Conservation (phyloP, 1,140 invertebrate genomes). For the Bathynomus jamesi region DNA sequence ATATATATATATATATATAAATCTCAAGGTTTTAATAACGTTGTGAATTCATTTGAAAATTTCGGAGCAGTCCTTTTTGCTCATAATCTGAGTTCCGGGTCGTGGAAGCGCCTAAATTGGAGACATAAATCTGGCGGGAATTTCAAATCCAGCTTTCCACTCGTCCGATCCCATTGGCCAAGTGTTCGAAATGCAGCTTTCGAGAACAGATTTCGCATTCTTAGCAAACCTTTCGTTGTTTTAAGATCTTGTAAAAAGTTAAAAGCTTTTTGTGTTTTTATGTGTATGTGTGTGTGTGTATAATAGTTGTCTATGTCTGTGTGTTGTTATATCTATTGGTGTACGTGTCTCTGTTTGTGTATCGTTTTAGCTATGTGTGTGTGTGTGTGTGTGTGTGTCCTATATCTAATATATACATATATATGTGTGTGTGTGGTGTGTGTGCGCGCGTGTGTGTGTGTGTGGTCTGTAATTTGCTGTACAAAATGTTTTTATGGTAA, state of each 20-base stretch:
- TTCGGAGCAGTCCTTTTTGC: slow-evolving; percentile 3
- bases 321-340: no score
- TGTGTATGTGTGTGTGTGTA: no score
- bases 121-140: slow-evolving; percentile 36
- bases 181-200: neutral
- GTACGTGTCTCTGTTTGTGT: no score
- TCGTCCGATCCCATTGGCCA: slow-evolving; percentile 19
- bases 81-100: slow-evolving; percentile 28
- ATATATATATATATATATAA: slow-evolving; percentile 4
- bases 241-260: neutral
- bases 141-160: slow-evolving; percentile 32
- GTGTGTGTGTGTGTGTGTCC: no score
- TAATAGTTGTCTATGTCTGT: no score
- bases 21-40: neutral
- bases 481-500: no score
- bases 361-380: no score
- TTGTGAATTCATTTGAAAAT: neutral
- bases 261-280: no score
- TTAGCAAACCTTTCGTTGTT: neutral
- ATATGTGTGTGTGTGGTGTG: no score
- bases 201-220: neutral
- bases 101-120: slow-evolving; percentile 27
- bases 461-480: no score
- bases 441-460: no score
- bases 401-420: no score